phyloP scores from a whole-genome alignment of 2,113 vertebrate genomes.

The Hippocampus guttulatus region DNA sequence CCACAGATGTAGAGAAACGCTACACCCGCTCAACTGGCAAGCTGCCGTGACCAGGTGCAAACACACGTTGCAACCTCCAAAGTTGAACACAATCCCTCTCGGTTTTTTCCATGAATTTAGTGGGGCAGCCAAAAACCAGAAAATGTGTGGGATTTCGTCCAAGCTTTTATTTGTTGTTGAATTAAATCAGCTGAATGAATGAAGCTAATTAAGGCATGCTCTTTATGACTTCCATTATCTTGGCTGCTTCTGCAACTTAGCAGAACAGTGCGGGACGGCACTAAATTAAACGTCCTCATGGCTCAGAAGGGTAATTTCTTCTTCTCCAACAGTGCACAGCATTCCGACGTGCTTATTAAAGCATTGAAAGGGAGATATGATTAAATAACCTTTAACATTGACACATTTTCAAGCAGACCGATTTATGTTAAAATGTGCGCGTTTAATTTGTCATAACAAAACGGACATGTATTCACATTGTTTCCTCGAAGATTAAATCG shows the following conservation, averaged over 20 bases:
- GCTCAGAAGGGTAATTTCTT: constrained; percentile 10
- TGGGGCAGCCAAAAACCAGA: no score
- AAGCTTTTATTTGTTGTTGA: background rate
- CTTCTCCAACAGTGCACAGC: background rate
- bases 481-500: background rate
- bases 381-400: background rate
- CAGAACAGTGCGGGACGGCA: background rate
- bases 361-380: background rate
- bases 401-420: background rate
- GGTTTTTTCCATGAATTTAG: background rate
- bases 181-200: constrained; percentile 7
- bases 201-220: constrained; percentile 1
- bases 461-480: background rate
- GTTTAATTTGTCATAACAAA: background rate
- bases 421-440: background rate
- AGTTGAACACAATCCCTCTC: background rate
- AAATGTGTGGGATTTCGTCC: background rate
- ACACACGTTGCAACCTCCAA: background rate
- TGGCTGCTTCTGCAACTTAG: constrained; percentile 13
- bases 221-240: constrained; percentile 17
- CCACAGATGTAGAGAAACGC: constrained; percentile 63
- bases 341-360: background rate
- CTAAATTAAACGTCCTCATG: constrained; percentile 17
- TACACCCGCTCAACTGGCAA: constrained; percentile 79
- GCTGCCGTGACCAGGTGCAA: constrained; percentile 80